Percentiles rank a stretch among this genome's conserved stretches.
phyloP scores from a whole-genome alignment of 2,113 vertebrate genomes.

The Phaethon lepturus region DNA sequence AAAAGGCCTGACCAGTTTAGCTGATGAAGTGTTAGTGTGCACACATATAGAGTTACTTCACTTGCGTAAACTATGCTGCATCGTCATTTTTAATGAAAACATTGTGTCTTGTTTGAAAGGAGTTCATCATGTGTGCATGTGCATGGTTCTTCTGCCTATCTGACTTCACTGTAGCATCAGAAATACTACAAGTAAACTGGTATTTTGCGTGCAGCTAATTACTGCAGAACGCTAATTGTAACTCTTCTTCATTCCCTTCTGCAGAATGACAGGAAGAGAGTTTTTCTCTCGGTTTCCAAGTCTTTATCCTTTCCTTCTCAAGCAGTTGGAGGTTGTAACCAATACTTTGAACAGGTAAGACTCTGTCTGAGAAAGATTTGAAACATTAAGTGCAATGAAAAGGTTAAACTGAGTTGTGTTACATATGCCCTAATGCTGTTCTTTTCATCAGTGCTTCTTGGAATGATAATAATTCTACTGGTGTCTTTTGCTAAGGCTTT shows the following conservation, averaged over 20 bases:
- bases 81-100: neutral
- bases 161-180: neutral
- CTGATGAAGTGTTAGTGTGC: neutral
- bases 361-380: neutral
- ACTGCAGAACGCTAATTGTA: neutral
- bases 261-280: conserved; percentile 94
- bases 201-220: neutral
- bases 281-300: conserved; percentile 95
- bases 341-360: conserved; percentile 87
- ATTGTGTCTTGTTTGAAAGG: neutral
- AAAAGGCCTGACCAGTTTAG: neutral
- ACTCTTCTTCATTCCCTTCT: neutral
- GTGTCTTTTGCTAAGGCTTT: neutral
- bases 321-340: conserved; percentile 86
- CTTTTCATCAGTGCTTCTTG: neutral
- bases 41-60: neutral
- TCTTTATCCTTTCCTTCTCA: conserved; percentile 93
- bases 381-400: neutral
- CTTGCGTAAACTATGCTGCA: neutral
- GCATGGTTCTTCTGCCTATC: neutral
- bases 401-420: neutral
- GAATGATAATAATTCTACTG: neutral
- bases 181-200: neutral
- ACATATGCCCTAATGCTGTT: neutral
- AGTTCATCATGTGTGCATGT: fast-evolving